phyloP scores from a whole-genome alignment of 1,140 invertebrate genomes.

The Brachionus manjavacas region DNA sequence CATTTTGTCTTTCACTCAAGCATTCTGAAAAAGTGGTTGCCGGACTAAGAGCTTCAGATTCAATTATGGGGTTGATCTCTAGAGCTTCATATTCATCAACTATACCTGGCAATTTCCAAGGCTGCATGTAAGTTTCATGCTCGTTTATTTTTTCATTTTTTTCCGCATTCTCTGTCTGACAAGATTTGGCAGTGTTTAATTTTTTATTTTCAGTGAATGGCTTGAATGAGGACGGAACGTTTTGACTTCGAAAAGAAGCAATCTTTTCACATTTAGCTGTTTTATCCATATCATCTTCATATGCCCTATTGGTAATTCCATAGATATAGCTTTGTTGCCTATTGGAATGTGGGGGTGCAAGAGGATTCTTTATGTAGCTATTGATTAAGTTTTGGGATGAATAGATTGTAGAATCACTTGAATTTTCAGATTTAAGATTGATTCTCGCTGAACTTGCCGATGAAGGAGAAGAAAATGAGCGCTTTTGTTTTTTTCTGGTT shows the following conservation, averaged over 20 bases:
- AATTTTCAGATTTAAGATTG: neutral
- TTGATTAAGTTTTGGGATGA: constrained; percentile 3
- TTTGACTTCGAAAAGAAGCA: neutral
- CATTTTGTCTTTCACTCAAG: constrained; percentile 5
- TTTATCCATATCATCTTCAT: neutral
- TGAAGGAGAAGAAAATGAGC: neutral
- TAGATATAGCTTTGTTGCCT: constrained; percentile 13
- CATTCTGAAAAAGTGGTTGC: constrained; percentile 35
- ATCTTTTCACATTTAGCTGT: neutral
- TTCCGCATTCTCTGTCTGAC: neutral
- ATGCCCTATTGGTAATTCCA: neutral
- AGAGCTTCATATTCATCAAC: constrained; percentile 29
- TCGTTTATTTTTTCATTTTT: constrained; percentile 30
- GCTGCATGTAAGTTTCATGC: neutral
- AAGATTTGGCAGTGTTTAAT: neutral
- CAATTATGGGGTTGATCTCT: constrained; percentile 15
- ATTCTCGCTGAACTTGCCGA: neutral
- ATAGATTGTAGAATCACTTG: constrained; percentile 16
- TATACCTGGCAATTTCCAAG: constrained; percentile 17
- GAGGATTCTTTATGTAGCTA: neutral
- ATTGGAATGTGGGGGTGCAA: neutral
- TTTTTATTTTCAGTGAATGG: neutral
- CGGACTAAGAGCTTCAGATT: constrained; percentile 16
- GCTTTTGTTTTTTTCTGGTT: neutral
- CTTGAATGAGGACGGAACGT: neutral